Base-by-base conservation (phyloP, 2,113 vertebrate species). In the Okapia johnstoni region DNA sequence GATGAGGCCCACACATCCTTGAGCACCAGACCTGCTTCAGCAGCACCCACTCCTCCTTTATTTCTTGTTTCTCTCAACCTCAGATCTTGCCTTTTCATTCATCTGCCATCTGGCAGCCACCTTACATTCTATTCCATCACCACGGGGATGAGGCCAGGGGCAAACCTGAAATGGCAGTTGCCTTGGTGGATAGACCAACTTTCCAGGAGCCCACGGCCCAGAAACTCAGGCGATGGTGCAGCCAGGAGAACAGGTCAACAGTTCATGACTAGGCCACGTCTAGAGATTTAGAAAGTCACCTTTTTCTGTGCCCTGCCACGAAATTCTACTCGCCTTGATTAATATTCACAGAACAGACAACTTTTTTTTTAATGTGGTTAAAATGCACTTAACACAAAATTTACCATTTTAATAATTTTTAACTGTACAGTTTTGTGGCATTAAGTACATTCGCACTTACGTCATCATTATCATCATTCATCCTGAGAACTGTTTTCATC, bases 41-140 rank as follows among this genome's bases (percentile, higher is more conserved):
- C 54, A 85, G 43, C 87, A 97, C 90, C 92, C 92, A 88, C 87
- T 94, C 92, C 43, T 17, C 93, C 55, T 97, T 97, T 77, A 81
- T 95, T 97, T 90, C 90, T 87, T 96, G 77, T 95, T 90, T 81
- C 81, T 85, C n/a, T 92, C 30, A 87, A 89, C 90, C 58, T 97
- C 17, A 87, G 66, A 93, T 93, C 93, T 54, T 80, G 48, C 86
- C 90, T 73, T 96, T 97, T 90, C 86, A 86, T 79, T 92, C 83
- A 80, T 92, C 57, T 92, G 90, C 70, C 90, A 93, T 90, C 80
- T 97, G 98, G 94, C 36, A 95, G 84, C 79, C 73, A 83, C 61
- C 16, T 73, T 76, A n/a, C 79, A 76, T 97, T 93, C 61, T 63
- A 94, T 89, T 84, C 70, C 40, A 80, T 96, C 52, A 84, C 84